These are phyloP conservation scores for Drosophila grimshawi DNA, from an alignment of 1,140 invertebrate genomes.

Conservation along the genomic window DNA sequence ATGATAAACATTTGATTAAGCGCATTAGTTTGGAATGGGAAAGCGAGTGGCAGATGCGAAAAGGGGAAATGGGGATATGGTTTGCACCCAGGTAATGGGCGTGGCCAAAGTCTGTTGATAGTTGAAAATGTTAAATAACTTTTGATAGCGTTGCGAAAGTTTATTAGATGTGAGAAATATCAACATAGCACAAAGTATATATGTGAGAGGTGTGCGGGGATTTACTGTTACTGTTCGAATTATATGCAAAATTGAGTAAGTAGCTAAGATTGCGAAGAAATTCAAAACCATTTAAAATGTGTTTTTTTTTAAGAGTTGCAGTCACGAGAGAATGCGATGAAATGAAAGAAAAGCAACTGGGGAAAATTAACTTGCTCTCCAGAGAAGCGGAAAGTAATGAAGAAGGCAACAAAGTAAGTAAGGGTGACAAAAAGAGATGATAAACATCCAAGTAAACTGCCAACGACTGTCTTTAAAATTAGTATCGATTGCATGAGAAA, in stretches of 20 bases:
- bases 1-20: constrained; percentile 83
- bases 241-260: constrained; percentile 39
- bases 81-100: constrained; percentile 40
- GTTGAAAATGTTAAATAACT: constrained; percentile 49
- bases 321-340: neutral
- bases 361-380: neutral
- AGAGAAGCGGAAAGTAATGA: neutral
- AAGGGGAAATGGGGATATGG: neutral
- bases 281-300: constrained; percentile 73
- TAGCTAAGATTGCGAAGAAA: constrained; percentile 62
- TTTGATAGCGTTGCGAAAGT: constrained; percentile 53
- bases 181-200: constrained; percentile 49
- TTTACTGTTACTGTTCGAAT: constrained; percentile 1
- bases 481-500: neutral
- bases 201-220: constrained; percentile 18
- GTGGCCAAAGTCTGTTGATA: constrained; percentile 34
- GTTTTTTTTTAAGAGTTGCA: constrained; percentile 23
- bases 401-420: constrained; percentile 8
- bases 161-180: constrained; percentile 78
- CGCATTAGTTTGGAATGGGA: constrained; percentile 54
- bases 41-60: neutral
- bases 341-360: constrained; percentile 3
- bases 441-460: neutral
- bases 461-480: constrained; percentile 1
- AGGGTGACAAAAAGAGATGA: neutral